Evolutionary conservation across 2,797 vertebrate genomes (phyloP), one percentile per base, ranked within the genome.

Genomic region (Xenopus petersii): DNA sequence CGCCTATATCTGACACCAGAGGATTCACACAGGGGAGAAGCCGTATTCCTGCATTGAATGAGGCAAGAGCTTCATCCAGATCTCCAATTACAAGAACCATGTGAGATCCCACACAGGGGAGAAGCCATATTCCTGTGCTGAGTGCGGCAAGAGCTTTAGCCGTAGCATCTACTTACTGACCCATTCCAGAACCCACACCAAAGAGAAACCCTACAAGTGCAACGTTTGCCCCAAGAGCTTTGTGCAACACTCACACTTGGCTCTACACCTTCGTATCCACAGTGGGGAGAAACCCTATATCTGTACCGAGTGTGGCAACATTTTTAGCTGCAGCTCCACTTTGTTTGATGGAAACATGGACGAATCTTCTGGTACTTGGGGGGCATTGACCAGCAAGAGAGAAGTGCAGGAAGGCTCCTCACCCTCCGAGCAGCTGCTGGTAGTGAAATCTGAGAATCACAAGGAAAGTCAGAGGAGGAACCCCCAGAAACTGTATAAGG

Each of bases 101-200:
- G n/a, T n/a, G n/a, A n/a, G n/a, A n/a, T n/a, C n/a, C n/a, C n/a
- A n/a, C n/a, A n/a, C n/a, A n/a, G n/a, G n/a, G n/a, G n/a, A n/a
- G n/a, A n/a, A n/a, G n/a, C n/a, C n/a, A 8, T 58, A 58, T 17
- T 13, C 55, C 55, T 58, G 55, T 10, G 15, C n/a, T 2, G 55
- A 58, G 8, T 58, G 55, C 16, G 7, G 55, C 12, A 58, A 58
- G 15, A 58, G 82, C 24, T 83, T 83, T 21, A 16, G 74, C 0
- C 80, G 81, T 36, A 83, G 81, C 73, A n/a, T 16, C 55, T n/a
- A 16, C n/a, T 15, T 58, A 9, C 12, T 58, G n/a, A 58, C 4
- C 15, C 55, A 58, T 17, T n/a, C 15, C 2, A 16, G 55, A 58
- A 58, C 55, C n/a, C 55, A 58, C 55, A 58, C 55, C 12, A 10